Percentiles rank a stretch among this genome's conserved stretches.
These are phyloP conservation scores for Anguilla japonica DNA, from an alignment of 2,113 vertebrate species.

Conservation along the genomic window DNA sequence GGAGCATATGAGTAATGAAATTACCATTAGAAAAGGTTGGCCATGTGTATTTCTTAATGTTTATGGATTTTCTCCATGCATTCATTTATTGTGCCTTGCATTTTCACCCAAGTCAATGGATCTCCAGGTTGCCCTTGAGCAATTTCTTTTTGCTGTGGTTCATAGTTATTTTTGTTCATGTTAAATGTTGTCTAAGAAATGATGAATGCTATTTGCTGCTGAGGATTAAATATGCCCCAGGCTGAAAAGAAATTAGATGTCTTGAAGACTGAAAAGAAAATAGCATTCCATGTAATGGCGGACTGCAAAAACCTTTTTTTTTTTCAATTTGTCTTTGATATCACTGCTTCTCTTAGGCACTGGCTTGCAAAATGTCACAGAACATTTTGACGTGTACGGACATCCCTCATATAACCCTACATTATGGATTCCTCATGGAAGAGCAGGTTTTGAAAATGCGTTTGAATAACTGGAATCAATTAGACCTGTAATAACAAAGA, in stretches of 20 bases:
- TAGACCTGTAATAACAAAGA: neutral
- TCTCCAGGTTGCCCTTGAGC: neutral
- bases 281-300: neutral
- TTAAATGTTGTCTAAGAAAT: neutral
- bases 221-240: slow-evolving; percentile 2
- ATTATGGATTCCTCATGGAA: neutral
- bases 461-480: slow-evolving; percentile 6
- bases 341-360: neutral
- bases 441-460: neutral
- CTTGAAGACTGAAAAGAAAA: neutral
- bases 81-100: neutral
- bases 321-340: neutral
- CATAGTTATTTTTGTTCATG: slow-evolving; percentile 1
- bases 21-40: neutral
- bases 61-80: neutral
- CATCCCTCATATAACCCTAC: neutral
- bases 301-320: neutral
- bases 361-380: neutral
- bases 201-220: slow-evolving; percentile 9
- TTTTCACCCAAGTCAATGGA: neutral
- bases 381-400: neutral
- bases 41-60: neutral
- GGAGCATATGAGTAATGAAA: neutral
- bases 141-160: neutral
- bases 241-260: slow-evolving; percentile 1